Base-by-base conservation (phyloP, 1,140 invertebrate species). In the Pachypeltis micranthus region DNA sequence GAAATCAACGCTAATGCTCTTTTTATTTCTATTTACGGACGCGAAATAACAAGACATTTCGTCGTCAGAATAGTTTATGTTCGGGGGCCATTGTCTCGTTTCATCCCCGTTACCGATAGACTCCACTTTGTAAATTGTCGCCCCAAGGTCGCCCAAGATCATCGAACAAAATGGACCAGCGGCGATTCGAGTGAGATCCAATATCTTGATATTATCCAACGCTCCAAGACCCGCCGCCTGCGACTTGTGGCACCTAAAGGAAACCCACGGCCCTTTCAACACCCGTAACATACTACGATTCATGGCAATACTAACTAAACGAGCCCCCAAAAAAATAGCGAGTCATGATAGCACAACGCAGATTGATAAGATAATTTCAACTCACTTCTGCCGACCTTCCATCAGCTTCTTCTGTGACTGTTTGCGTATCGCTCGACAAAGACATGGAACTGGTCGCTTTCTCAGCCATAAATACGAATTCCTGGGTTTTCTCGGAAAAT, bases 21-120 rank as follows among this genome's bases (percentile, higher is more conserved):
- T 91, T 74, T 99, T 99, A 73, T 97, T 98, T 66, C 96, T 83
- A 76, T 99, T 99, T 0, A 93, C 78, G 28, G 85, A 80, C 2
- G 90, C 70, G 74, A 93, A 98, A 71, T 98, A 98, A 61, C 84
- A 85, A 24, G 87, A 84, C 21, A 77, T 73, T 24, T 83, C 85
- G 12, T 81, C 81, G 62, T 76, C 74, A 12, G 62, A 54, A 44
- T 68, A 54, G 23, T 79, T 72, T 44, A 92, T 75, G 73, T 93
- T 93, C 0, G 96, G 96, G 2, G 95, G 94, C 93, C 94, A 98
- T 57, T 83, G 83, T 44, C 96, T 78, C 0, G 90, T 83, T 68
- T 98, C 94, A 77, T 98, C 95, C 1, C 93, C 93, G n/a, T 72
- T 74, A 2, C 80, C 82, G 51, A 83, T 85, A 68, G 82, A 81